Base-by-base conservation (phyloP, 2,113 vertebrate genomes). In the Percopsis transmontana region DNA sequence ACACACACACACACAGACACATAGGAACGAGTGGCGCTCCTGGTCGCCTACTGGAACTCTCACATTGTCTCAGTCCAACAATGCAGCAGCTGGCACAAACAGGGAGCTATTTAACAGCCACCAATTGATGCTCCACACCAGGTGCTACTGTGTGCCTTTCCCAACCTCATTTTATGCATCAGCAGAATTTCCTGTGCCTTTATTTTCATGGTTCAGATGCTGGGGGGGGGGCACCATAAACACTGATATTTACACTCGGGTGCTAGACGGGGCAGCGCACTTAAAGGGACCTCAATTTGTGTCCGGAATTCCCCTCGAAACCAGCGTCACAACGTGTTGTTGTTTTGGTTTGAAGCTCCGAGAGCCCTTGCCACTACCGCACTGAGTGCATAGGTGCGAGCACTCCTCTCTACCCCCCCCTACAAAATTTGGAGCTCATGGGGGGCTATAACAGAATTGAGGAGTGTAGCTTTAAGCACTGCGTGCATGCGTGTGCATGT, bases 61-160 rank as follows among this genome's bases (percentile, higher is more conserved):
- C 88, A 90, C 82, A 89, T 90, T 91, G 87, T 89, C 85, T 85
- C 80, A 87, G 78, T 81, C 76, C 82, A 87, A 89, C 85, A 91
- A 91, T 86, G 86, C 87, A 83, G 83, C 85, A 89, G 90, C 87
- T 88, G 87, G 86, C 82, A 85, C 84, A 85, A 87, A 87, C 87
- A 87, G 75, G 70, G 69, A 77, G 76, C 84, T 87, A 79, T 91
- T 89, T 89, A 88, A 89, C 86, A 83, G 72, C 70, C 85, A 81
- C 85, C 85, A 79, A 87, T 85, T 87, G 88, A 89, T 81, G 79
- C 80, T 81, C 68, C 82, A 77, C 84, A 87, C 86, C 84, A 88
- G 87, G 85, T 87, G 86, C 84, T 83, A 78, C 75, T 85, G 80
- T 89, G 87, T 89, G 84, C 72, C 82, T 87, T 91, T 89, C 79